These are phyloP conservation scores for Glaucomys volans DNA, from an alignment of 2,113 vertebrate species.

Conservation along the genomic window DNA sequence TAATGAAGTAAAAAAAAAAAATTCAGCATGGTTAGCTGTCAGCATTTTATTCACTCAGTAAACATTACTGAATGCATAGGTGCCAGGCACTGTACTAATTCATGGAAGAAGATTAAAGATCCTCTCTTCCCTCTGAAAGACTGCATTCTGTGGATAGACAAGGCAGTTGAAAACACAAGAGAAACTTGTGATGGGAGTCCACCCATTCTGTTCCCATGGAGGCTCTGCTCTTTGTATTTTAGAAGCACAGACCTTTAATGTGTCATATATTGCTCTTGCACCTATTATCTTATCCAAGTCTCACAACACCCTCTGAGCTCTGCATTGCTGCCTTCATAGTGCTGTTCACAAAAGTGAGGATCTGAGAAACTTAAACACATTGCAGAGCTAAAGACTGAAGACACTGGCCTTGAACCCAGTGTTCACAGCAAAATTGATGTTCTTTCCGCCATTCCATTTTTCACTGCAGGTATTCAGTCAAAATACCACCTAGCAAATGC, in stretches of 20 bases:
- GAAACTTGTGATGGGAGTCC: background rate
- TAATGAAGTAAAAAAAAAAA: background rate
- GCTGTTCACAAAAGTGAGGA: background rate
- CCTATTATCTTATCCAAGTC: background rate
- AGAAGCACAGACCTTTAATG: background rate
- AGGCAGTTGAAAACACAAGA: background rate
- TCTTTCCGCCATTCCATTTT: background rate
- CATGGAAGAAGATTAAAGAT: background rate
- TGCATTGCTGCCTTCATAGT: rapidly evolving
- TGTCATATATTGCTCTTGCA: background rate
- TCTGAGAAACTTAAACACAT: background rate
- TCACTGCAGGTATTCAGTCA: background rate
- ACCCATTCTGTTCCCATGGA: background rate
- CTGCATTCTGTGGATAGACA: background rate
- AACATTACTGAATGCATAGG: background rate
- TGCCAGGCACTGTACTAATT: background rate
- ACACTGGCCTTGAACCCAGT: background rate
- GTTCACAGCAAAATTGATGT: background rate
- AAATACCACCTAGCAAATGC: background rate
- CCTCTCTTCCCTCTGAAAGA: background rate
- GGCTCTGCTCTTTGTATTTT: background rate
- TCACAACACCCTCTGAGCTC: rapidly evolving
- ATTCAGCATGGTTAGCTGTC: background rate
- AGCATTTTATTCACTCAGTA: background rate
- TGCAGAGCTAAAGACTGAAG: background rate